phyloP scores from a whole-genome alignment of 1,140 invertebrate genomes.

The Tetraneura akinire region DNA sequence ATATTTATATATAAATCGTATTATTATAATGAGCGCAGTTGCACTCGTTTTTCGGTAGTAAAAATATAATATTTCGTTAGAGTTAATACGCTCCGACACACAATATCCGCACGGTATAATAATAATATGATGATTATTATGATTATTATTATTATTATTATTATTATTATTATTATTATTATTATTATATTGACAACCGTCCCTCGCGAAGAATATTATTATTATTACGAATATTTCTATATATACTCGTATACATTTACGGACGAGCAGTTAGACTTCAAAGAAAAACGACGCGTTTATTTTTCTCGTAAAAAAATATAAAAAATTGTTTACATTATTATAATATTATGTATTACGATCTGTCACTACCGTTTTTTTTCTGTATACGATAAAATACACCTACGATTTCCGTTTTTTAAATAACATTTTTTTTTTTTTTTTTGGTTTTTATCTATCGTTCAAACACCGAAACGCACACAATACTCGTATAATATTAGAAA shows the following conservation, averaged over 20 bases:
- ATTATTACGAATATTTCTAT: background rate
- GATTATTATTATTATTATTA: too few species aligned
- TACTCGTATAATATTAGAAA: too few species aligned
- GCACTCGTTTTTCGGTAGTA: slow-evolving; percentile 7
- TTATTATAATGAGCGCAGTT: background rate
- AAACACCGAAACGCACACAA: too few species aligned
- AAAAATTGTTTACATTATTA: slow-evolving; percentile 31
- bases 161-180: slow-evolving; percentile 8
- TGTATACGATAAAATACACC: background rate
- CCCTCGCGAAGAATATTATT: background rate
- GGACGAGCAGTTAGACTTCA: slow-evolving; percentile 1
- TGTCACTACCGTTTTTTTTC: background rate
- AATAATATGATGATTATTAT: background rate
- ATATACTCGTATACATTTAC: too few species aligned
- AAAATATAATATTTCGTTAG: background rate
- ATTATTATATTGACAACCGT: background rate
- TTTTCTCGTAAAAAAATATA: slow-evolving; percentile 4
- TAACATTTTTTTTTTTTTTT: background rate
- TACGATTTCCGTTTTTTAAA: slow-evolving; percentile 5
- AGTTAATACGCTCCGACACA: background rate
- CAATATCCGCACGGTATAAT: too few species aligned
- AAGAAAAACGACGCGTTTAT: slow-evolving; percentile 21
- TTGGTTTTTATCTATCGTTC: too few species aligned
- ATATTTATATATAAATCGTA: background rate
- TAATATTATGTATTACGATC: background rate